A percentile compares a stretch with the other conserved stretches of the same genome.
phyloP scores from a whole-genome alignment of 2,113 vertebrate genomes.

The Zootoca vivipara region DNA sequence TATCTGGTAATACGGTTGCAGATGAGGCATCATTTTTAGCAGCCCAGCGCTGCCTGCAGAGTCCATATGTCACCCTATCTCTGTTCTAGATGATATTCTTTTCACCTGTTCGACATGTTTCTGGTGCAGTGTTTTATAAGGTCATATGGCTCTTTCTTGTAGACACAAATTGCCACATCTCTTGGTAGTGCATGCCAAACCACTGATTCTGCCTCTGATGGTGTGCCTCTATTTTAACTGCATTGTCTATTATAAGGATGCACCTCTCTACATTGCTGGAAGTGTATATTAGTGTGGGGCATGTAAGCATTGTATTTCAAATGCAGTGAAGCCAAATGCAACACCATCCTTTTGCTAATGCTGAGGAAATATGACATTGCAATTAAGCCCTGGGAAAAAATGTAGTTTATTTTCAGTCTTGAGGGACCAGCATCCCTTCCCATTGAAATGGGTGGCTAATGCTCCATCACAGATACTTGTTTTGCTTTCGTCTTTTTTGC shows the following conservation, averaged over 20 bases:
- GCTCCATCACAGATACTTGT: not conserved
- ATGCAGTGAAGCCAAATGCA: not conserved
- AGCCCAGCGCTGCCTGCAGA: not conserved
- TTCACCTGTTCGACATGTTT: not conserved
- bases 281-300: not conserved
- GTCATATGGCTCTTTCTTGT: not conserved
- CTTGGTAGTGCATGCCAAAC: not conserved
- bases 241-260: not conserved
- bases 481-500: not conserved
- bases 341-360: not conserved
- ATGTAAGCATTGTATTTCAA: not conserved
- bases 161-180: fast-evolving
- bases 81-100: not conserved
- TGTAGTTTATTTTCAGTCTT: not conserved
- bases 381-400: not conserved
- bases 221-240: not conserved
- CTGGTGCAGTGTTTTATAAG: not conserved
- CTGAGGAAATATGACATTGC: not conserved
- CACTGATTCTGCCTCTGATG: not conserved
- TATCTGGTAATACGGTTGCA: not conserved
- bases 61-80: not conserved
- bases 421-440: not conserved
- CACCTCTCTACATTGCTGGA: not conserved
- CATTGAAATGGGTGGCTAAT: not conserved
- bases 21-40: not conserved